Conservation (phyloP, 1,140 invertebrate species). For the Apocrypta bakeri region DNA sequence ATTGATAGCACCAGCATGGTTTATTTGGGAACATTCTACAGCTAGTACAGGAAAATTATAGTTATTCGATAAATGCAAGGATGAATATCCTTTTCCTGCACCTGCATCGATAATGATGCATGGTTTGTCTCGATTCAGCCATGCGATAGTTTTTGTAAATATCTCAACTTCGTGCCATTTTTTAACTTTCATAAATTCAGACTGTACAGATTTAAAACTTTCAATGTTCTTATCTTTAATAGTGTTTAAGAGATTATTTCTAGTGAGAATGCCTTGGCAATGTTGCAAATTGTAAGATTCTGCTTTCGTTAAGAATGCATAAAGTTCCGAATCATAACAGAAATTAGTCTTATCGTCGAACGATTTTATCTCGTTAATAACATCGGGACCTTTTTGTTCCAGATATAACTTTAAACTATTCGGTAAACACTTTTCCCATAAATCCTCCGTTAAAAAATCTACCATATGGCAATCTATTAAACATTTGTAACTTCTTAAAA, state of each 20-base stretch:
- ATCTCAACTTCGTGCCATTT: slow-evolving; percentile 88
- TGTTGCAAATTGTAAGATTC: slow-evolving; percentile 58
- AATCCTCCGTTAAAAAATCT: slow-evolving; percentile 83
- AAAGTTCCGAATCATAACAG: slow-evolving; percentile 43
- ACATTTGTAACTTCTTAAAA: slow-evolving; percentile 77
- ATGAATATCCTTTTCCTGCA: slow-evolving; percentile 90
- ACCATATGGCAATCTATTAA: slow-evolving; percentile 87
- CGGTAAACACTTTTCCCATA: slow-evolving; percentile 80
- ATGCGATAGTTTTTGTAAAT: slow-evolving; percentile 69
- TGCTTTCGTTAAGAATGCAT: slow-evolving; percentile 56
- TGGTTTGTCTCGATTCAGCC: slow-evolving; percentile 55
- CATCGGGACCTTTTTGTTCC: slow-evolving; percentile 58
- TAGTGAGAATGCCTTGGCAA: slow-evolving; percentile 48
- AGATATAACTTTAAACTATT: slow-evolving; percentile 75
- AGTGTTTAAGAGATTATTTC: slow-evolving; percentile 49
- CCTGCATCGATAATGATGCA: slow-evolving; percentile 85
- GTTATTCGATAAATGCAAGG: slow-evolving; percentile 82
- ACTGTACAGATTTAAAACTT: slow-evolving; percentile 40
- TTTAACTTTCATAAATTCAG: slow-evolving; percentile 84
- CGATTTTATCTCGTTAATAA: slow-evolving; percentile 36
- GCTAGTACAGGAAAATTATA: slow-evolving; percentile 84
- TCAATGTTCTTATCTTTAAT: slow-evolving; percentile 32
- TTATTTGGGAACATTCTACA: slow-evolving; percentile 82
- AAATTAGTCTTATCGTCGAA: slow-evolving; percentile 31
- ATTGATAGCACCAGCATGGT: slow-evolving; percentile 79